These are phyloP conservation scores for Tryphoninae sp. DNA, from an alignment of 2,888 invertebrate genomes.

Conservation along the genomic window DNA sequence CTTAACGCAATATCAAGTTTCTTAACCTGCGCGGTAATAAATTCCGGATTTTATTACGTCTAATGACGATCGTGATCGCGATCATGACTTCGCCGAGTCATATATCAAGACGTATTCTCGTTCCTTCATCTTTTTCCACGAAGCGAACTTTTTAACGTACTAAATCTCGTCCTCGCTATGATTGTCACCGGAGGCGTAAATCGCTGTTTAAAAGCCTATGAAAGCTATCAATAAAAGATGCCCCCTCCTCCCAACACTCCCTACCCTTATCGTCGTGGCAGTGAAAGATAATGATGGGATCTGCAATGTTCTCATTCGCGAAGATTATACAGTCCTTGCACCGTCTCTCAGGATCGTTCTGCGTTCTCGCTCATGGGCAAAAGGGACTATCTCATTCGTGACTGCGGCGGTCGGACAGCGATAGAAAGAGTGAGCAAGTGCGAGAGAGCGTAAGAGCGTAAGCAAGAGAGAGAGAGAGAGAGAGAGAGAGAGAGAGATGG, in stretches of 20 bases:
- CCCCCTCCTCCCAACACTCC: not conserved
- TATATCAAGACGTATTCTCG: not conserved
- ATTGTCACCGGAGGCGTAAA: slow-evolving; percentile 50
- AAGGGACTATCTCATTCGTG: slow-evolving; percentile 47
- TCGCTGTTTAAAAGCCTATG: slow-evolving; percentile 50
- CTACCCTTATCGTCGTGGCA: slow-evolving; percentile 38
- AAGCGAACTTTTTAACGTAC: slow-evolving; percentile 18
- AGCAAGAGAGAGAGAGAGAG: not conserved
- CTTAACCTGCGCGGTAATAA: not conserved
- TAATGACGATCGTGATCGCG: slow-evolving; percentile 1
- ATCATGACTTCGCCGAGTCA: not conserved
- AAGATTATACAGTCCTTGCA: slow-evolving; percentile 50
- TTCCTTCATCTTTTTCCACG: slow-evolving; percentile 15
- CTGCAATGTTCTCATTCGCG: slow-evolving; percentile 55
- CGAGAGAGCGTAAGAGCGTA: slow-evolving; percentile 5
- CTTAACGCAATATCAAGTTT: slow-evolving; percentile 13
- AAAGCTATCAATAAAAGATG: slow-evolving; percentile 53
- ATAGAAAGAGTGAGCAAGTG: not conserved
- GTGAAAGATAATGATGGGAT: slow-evolving; percentile 62
- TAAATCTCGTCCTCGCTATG: slow-evolving; percentile 37
- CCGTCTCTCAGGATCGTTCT: slow-evolving; percentile 53
- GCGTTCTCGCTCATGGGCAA: slow-evolving; percentile 35
- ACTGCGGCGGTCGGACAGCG: slow-evolving; percentile 7
- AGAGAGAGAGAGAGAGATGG: not conserved
- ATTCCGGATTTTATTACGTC: not conserved